Base-by-base conservation (phyloP, 2,113 vertebrate species). In the Mormyrus iriodes region DNA sequence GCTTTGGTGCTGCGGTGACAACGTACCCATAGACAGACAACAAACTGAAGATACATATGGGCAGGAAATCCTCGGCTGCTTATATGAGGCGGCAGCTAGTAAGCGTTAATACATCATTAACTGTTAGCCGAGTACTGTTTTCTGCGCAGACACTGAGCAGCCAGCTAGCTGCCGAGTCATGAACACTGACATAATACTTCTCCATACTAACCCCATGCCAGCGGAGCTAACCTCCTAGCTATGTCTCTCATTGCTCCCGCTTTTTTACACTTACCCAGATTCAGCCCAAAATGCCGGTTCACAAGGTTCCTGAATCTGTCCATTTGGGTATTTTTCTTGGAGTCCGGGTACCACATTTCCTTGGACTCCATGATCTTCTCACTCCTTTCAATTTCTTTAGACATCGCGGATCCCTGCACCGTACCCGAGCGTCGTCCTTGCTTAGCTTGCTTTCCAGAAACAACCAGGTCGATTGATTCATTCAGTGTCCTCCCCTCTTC, bases 301-400 rank as follows among this genome's bases (percentile, higher is more conserved):
- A 97, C 96, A 24, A 96, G 97, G 89, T 92, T 94, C 88, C 98
- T 96, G 90, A 99, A 99, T 73, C 91, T 95, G 91, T 99, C 97
- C 98, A 98, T 99, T 91, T 93, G 96, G 4, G 98, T 97, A 93
- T 96, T 95, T 91, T 92, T 97, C 95, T 99, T 99, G 35, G 97
- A 96, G 95, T 99, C 97, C 0, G 98, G 98, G 94, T 98, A 97
- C 98, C 98, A 99, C 94, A 99, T 91, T 93, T 97, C 97, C 93
- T 94, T 97, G 89, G 95, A 93, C 94, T 97, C 97, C 96, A 98
- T 95, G 52, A 99, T 99, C 90, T 96, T 97, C 90, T 96, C 96
- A 91, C 93, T 93, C 3, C 89, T 90, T 90, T 95, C 93, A 87
- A 93, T 94, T 89, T 96, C 95, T 90, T 96, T 95, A 39, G 97